Conservation (phyloP, 2,888 invertebrate species). For the Colletes collaris region DNA sequence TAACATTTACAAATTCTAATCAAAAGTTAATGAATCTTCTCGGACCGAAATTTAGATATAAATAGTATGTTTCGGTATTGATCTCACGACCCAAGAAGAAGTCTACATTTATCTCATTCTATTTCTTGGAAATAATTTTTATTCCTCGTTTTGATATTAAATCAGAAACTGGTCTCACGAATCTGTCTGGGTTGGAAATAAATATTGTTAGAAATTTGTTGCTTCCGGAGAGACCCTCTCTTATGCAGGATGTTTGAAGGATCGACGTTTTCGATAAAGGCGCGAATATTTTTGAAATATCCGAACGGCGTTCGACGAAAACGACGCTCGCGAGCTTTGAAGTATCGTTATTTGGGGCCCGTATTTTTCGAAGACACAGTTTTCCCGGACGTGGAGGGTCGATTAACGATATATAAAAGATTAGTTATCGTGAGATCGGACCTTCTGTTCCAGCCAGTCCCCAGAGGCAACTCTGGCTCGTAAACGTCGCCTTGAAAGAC, state of each 20-base stretch:
- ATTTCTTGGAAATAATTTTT: too few species aligned
- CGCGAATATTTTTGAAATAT: constrained; percentile 11
- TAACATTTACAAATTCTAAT: too few species aligned
- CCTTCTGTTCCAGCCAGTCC: not conserved
- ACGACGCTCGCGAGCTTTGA: not conserved
- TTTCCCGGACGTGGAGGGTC: not conserved
- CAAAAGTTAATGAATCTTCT: too few species aligned
- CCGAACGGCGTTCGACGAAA: not conserved
- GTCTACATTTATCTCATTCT: too few species aligned
- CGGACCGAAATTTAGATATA: too few species aligned
- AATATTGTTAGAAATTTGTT: too few species aligned
- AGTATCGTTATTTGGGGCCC: not conserved
- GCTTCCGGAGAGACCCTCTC: too few species aligned
- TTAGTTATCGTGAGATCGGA: constrained; percentile 4
- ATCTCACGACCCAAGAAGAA: too few species aligned
- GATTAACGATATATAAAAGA: not conserved
- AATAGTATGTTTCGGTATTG: too few species aligned
- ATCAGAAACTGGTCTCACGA: too few species aligned
- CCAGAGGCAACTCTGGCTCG: not conserved
- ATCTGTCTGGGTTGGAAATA: too few species aligned
- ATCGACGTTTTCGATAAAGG: constrained; percentile 7
- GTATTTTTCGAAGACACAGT: not conserved
- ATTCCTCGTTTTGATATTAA: too few species aligned
- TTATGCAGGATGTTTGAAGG: not conserved
- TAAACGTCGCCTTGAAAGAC: constrained; percentile 7